A percentile compares a stretch with the other conserved stretches of the same genome.
phyloP scores from a whole-genome alignment of 2,888 invertebrate species.

The Autographa pulchrina region DNA sequence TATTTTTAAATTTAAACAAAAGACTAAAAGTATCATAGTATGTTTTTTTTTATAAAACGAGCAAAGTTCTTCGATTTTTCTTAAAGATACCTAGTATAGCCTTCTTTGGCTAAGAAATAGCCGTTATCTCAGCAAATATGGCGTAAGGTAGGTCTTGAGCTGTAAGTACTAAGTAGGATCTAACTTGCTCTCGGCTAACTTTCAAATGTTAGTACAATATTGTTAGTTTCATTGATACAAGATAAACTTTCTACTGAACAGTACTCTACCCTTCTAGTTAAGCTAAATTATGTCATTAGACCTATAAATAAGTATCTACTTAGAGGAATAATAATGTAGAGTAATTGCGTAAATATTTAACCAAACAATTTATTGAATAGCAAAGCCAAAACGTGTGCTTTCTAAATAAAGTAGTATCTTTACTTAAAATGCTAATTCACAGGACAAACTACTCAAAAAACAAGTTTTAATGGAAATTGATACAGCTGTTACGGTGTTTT shows the following conservation, averaged over 20 bases:
- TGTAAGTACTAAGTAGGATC: conserved; percentile 41
- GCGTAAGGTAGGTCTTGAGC: conserved; percentile 43
- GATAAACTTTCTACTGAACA: conserved; percentile 55
- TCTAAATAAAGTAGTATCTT: neutral
- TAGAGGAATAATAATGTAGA: neutral
- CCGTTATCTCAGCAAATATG: conserved; percentile 63
- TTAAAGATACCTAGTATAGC: conserved; percentile 47
- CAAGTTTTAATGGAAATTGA: conserved; percentile 4
- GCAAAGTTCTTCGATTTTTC: conserved; percentile 43
- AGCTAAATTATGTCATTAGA: neutral
- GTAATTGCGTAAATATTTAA: no score
- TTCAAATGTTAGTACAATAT: conserved; percentile 49
- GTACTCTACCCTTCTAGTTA: conserved; percentile 21
- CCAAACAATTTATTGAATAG: neutral
- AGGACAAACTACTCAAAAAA: neutral
- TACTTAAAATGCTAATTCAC: neutral
- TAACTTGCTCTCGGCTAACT: conserved; percentile 53
- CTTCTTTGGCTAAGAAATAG: conserved; percentile 52
- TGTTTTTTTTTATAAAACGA: conserved; percentile 21
- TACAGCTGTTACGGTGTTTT: neutral
- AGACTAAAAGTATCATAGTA: no score
- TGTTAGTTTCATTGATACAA: conserved; percentile 44
- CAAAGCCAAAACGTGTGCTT: neutral
- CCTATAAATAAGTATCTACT: neutral
- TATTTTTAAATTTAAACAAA: conserved; percentile 9